These are phyloP conservation scores for Cynopterus brachyotis DNA, from an alignment of 2,113 vertebrate species.

Conservation along the genomic window DNA sequence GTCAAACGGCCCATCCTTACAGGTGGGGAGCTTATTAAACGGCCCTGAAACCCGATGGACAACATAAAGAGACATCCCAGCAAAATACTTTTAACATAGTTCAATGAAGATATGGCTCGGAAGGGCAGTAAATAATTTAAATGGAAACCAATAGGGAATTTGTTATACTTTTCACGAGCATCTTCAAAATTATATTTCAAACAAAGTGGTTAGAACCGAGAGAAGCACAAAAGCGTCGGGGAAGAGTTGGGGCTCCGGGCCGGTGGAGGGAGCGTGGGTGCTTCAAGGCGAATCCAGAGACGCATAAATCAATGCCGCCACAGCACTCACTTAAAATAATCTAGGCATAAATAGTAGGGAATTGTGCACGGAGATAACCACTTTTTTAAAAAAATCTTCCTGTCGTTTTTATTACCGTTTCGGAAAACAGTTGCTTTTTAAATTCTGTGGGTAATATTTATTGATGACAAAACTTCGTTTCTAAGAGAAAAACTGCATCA, in stretches of 20 bases:
- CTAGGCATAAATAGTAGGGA: background rate
- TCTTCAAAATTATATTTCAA: constrained; percentile 77
- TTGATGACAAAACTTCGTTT: background rate
- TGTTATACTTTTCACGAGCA: constrained; percentile 71
- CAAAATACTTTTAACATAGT: constrained; percentile 84
- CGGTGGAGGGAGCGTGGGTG: fast-evolving
- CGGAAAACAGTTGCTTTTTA: constrained; percentile 24
- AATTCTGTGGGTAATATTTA: background rate
- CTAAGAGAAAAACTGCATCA: background rate
- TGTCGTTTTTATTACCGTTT: background rate
- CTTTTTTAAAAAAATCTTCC: background rate
- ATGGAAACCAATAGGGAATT: constrained; percentile 68
- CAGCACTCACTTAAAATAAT: constrained; percentile 13
- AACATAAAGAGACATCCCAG: constrained; percentile 86
- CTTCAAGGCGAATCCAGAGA: background rate
- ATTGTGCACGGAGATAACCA: background rate
- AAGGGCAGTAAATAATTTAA: constrained; percentile 82
- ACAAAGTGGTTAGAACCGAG: constrained; percentile 68
- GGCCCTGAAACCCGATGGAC: constrained; percentile 85
- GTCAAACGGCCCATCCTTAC: constrained; percentile 91
- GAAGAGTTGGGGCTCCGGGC: background rate
- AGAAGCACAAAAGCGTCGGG: constrained; percentile 28
- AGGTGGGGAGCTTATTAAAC: constrained; percentile 89
- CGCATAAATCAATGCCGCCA: background rate
- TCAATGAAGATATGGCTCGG: constrained; percentile 80